Conservation (phyloP, 2,888 invertebrate genomes). For the Phytoseiulus persimilis region DNA sequence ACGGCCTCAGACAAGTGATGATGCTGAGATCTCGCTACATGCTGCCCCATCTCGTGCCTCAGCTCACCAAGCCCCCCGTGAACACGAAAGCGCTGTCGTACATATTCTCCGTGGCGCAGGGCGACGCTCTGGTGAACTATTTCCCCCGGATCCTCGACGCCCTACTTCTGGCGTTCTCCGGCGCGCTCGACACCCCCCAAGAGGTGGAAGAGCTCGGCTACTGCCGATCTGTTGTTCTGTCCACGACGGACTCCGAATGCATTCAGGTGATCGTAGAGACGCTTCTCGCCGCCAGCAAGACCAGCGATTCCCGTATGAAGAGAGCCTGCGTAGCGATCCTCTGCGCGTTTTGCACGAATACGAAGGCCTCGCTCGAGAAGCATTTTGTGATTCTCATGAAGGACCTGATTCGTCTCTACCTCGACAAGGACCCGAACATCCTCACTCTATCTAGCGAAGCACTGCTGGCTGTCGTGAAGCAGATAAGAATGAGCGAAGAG, state of each 20-base stretch:
- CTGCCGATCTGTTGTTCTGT: slow-evolving; percentile 82
- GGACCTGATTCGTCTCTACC: slow-evolving; percentile 74
- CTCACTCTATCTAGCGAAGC: slow-evolving; percentile 84
- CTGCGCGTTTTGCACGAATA: slow-evolving; percentile 79
- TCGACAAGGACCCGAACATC: slow-evolving; percentile 69
- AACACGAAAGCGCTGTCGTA: slow-evolving; percentile 89
- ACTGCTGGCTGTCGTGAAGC: slow-evolving; percentile 73
- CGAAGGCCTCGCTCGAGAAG: slow-evolving; percentile 74
- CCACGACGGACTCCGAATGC: slow-evolving; percentile 61
- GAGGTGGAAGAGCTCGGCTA: slow-evolving; percentile 73
- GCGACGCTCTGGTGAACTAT: slow-evolving; percentile 80
- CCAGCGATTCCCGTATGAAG: slow-evolving; percentile 57
- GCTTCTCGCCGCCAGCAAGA: slow-evolving; percentile 66
- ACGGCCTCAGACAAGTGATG: slow-evolving; percentile 94
- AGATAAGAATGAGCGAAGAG: slow-evolving; percentile 11
- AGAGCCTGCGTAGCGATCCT: slow-evolving; percentile 77
- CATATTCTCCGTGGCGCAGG: slow-evolving; percentile 77
- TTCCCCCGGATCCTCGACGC: slow-evolving; percentile 85
- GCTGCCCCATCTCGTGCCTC: slow-evolving; percentile 85
- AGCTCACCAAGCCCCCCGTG: slow-evolving; percentile 75
- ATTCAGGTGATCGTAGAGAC: slow-evolving; percentile 40
- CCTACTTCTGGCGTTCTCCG: slow-evolving; percentile 65
- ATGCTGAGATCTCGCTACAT: slow-evolving; percentile 90
- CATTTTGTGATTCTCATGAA: slow-evolving; percentile 79
- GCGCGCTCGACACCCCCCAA: slow-evolving; percentile 55